These are phyloP conservation scores for Pseudotriccus pelzelni DNA, from an alignment of 2,797 vertebrate species.

Conservation along the genomic window DNA sequence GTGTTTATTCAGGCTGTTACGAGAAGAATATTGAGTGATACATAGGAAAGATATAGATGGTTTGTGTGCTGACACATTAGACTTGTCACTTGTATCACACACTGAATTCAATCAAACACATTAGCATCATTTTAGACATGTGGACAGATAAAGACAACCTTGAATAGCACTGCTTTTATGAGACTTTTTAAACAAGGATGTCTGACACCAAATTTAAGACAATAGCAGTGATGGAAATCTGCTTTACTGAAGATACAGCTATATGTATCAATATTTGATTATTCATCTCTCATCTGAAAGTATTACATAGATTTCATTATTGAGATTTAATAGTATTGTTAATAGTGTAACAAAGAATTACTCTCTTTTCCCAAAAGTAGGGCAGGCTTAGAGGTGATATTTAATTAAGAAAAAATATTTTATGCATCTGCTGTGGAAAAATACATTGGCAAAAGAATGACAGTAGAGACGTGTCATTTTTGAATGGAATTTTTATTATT, in stretches of 20 bases:
- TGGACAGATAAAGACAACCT: background rate
- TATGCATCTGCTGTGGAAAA: background rate
- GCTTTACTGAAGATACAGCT: background rate
- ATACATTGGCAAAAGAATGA: background rate
- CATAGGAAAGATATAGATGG: background rate
- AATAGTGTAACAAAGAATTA: background rate
- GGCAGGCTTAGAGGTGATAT: background rate
- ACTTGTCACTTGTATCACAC: background rate
- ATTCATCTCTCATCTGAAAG: background rate
- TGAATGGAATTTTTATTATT: background rate
- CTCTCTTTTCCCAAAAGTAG: background rate
- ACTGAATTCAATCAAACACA: background rate
- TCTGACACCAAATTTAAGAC: background rate
- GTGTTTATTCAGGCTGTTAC: background rate
- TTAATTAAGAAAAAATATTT: background rate
- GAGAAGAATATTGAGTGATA: background rate
- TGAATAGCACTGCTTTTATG: background rate
- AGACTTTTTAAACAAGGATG: background rate
- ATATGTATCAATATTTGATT: background rate
- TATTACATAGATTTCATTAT: background rate
- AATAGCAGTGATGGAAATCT: background rate
- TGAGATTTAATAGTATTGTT: background rate
- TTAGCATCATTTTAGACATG: background rate
- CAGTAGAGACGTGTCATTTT: background rate
- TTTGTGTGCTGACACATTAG: background rate